phyloP scores from a whole-genome alignment of 2,888 invertebrate species.

The Leptogaster cylindrica region DNA sequence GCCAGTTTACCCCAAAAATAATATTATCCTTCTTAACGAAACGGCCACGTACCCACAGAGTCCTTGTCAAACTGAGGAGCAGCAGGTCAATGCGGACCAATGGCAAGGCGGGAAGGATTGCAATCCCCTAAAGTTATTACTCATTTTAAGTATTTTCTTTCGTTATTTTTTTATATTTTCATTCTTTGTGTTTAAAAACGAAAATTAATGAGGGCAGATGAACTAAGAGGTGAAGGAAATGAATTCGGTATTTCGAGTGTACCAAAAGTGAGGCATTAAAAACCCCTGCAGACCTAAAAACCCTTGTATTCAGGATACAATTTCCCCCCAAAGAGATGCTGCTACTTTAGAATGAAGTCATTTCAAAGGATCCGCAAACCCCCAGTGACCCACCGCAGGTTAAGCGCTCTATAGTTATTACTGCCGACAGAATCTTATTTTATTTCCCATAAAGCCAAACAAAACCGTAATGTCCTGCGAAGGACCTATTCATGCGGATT shows the following conservation, averaged over 20 bases:
- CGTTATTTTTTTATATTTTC: no score
- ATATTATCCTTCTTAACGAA: background rate
- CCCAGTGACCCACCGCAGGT: slow-evolving; percentile 8
- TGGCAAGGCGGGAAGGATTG: no score
- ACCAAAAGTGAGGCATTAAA: no score
- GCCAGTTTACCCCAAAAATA: no score
- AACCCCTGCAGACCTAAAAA: background rate
- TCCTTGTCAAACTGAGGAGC: background rate
- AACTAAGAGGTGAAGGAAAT: no score
- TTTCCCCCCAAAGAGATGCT: background rate
- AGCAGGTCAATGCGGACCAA: background rate
- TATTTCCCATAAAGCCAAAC: slow-evolving; percentile 26
- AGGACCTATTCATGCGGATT: slow-evolving; percentile 36
- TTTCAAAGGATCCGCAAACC: slow-evolving; percentile 9
- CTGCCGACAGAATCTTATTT: slow-evolving; percentile 18
- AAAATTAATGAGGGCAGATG: no score
- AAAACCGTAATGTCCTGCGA: background rate
- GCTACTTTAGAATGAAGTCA: slow-evolving; percentile 9
- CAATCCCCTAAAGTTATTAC: no score
- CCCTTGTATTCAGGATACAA: background rate
- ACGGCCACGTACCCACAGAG: background rate
- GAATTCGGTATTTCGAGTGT: no score
- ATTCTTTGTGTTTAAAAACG: no score
- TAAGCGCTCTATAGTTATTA: slow-evolving; percentile 1
- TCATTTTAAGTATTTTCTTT: no score